Evolutionary conservation across 2,113 vertebrate species (phyloP).

Genomic region (Pteruthius melanotis): DNA sequence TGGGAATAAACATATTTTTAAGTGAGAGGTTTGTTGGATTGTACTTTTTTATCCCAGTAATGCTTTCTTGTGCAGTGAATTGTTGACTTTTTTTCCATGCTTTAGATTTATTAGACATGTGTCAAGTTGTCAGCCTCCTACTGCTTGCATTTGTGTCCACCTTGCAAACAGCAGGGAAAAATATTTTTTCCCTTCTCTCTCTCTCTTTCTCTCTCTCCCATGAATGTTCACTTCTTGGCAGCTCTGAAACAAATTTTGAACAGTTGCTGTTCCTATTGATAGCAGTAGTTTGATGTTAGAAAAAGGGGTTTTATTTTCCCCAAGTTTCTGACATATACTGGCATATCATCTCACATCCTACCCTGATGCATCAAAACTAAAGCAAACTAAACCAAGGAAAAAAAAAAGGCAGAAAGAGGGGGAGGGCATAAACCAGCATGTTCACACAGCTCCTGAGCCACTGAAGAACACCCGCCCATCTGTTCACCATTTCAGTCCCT

Average conservation of each 20-base stretch:
- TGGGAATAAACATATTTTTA: constrained; percentile 70
- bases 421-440: constrained; percentile 62
- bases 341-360: constrained; percentile 74
- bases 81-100: constrained; percentile 73
- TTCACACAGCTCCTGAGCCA: constrained; percentile 65
- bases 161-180: constrained; percentile 79
- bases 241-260: constrained; percentile 79
- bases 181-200: constrained; percentile 67
- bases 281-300: constrained; percentile 77
- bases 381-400: constrained; percentile 27
- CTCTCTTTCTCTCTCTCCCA: constrained; percentile 43
- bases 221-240: constrained; percentile 77
- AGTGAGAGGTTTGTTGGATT: constrained; percentile 52
- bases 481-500: constrained; percentile 67
- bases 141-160: constrained; percentile 77
- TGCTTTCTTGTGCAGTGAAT: constrained; percentile 62
- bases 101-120: constrained; percentile 79
- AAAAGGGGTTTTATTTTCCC: constrained; percentile 74
- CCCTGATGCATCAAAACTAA: constrained; percentile 70
- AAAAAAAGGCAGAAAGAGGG: constrained; percentile 33
- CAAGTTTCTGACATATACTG: constrained; percentile 77
- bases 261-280: constrained; percentile 81
- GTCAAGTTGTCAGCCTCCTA: constrained; percentile 78
- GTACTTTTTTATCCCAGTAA: constrained; percentile 64
- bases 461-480: constrained; percentile 70